Base-by-base conservation (phyloP, 2,797 vertebrate species). In the Poecilia gillii region DNA sequence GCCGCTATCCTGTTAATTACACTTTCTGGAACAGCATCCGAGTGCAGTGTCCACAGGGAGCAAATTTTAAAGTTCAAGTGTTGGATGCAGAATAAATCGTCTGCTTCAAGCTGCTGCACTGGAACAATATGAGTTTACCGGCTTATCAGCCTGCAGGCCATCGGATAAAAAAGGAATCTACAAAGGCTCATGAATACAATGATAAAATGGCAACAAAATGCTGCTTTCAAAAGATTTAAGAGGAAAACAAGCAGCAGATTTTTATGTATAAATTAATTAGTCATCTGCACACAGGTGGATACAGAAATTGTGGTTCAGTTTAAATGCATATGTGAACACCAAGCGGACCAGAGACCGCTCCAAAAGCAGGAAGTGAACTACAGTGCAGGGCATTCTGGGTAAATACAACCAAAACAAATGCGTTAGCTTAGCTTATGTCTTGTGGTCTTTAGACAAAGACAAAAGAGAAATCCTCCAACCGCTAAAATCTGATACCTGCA, bases 1-100 rank as follows among this genome's bases (percentile, higher is more conserved):
- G 43, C 77, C 16, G 77, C 78, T n/a, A 11, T 59, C 31, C 77
- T 9, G 75, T 81, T 87, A 80, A 87, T 90, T 90, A 84, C 74
- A 72, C 77, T 66, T 81, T 66, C 73, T 73, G 66, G 75, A 28
- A 74, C 8, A 47, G 36, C 43, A n/a, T 81, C 74, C 64, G 23
- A 53, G 59, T 57, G 77, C 80, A n/a, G 62, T 16, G 6, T 81
- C 84, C 46, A 0, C 51, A 0, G 84, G 86, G 83, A 73, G 28
- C 76, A 71, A 70, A 68, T 55, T 45, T 72, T 18, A 64, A 75
- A 76, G 81, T 84, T 84, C 73, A 76, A 72, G 36, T 53, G 51
- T 79, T 84, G 75, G 6, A 57, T 43, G 47, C 25, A 71, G 31
- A 57, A 75, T 28, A 4, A 45, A 11, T 68, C n/a, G 59, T 51